These are phyloP conservation scores for Clepsis dumicolana DNA, from an alignment of 2,888 invertebrate genomes.

Conservation along the genomic window DNA sequence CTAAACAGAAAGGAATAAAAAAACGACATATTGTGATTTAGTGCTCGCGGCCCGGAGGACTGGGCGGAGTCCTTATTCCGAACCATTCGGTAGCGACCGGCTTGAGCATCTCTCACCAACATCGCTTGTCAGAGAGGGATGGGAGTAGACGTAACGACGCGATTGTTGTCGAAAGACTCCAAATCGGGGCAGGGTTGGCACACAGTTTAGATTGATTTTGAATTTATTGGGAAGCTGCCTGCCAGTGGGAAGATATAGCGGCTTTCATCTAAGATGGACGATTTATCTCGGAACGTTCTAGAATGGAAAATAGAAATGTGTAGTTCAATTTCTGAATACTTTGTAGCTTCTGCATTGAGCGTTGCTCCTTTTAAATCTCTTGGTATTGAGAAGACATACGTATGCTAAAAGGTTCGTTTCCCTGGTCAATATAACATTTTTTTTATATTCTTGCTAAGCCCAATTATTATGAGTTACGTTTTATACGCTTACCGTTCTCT, in stretches of 20 bases:
- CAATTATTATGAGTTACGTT: not conserved
- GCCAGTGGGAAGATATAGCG: constrained; percentile 59
- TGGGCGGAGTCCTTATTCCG: constrained; percentile 5
- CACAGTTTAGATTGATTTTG: constrained; percentile 72
- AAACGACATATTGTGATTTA: constrained; percentile 34
- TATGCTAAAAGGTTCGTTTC: not conserved
- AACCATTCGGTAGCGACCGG: constrained; percentile 23
- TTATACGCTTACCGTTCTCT: constrained; percentile 8
- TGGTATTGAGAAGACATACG: not conserved
- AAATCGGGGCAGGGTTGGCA: constrained; percentile 42
- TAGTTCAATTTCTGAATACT: constrained; percentile 40
- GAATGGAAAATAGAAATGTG: constrained; percentile 49
- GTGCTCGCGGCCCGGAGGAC: constrained; percentile 8
- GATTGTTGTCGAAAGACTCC: constrained; percentile 36
- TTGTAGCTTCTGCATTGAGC: constrained; percentile 5
- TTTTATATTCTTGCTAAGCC: not conserved
- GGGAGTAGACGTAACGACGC: constrained; percentile 16
- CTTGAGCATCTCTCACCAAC: constrained; percentile 18
- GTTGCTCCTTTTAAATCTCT: constrained; percentile 16
- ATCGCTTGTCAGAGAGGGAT: constrained; percentile 31
- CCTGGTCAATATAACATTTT: not conserved
- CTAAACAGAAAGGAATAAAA: constrained; percentile 13
- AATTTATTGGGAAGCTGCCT: constrained; percentile 76
- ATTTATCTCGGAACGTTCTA: constrained; percentile 67
- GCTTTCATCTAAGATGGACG: constrained; percentile 71